Base-by-base conservation (phyloP, 2,797 vertebrate genomes). In the Lutjanus argentimaculatus region DNA sequence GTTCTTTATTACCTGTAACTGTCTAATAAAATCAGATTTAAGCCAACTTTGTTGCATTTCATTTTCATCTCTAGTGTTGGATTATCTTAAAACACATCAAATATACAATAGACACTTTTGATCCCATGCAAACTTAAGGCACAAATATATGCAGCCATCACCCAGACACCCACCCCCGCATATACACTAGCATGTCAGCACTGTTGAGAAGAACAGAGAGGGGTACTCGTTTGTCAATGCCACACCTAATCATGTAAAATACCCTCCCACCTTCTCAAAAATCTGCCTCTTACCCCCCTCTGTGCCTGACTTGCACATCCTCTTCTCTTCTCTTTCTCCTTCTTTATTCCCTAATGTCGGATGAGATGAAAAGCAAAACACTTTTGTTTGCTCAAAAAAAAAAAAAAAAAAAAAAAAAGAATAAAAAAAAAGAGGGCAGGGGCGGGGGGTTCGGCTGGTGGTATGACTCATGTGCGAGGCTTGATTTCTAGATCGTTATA, bases 401-500 rank as follows among this genome's bases (percentile, higher is more conserved):
- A 52, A 66, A 72, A 52, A 13, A 42, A 55, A 61, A 17, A 12
- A n/a, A 19, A 4, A 40, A n/a, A 42, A 55, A 61, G 15, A 12
- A n/a, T 12, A 4, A 40, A n/a, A 61, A 43, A 73, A 53, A 30
- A 25, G 11, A 19, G 17, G 56, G 2, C 10, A 66, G 7, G 43
- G 85, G 70, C 1, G 36, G 71, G 17, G 25, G 62, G 69, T 65
- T 58, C n/a, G 59, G 79, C 71, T 86, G 85, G 78, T 77, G 75
- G 76, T 72, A 36, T 91, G 85, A 89, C 84, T 90, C 91, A 85
- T 75, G 71, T 43, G 85, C 30, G 21, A 84, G 59, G 65, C 87
- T 86, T 84, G 86, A 90, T 91, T 89, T 91, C 61, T 7, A 74
- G 80, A 91, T 89, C n/a, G 56, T 85, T 89, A 81, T 51, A 80